Conservation (phyloP, 1,140 invertebrate genomes). For the Scaptomyza pallida region DNA sequence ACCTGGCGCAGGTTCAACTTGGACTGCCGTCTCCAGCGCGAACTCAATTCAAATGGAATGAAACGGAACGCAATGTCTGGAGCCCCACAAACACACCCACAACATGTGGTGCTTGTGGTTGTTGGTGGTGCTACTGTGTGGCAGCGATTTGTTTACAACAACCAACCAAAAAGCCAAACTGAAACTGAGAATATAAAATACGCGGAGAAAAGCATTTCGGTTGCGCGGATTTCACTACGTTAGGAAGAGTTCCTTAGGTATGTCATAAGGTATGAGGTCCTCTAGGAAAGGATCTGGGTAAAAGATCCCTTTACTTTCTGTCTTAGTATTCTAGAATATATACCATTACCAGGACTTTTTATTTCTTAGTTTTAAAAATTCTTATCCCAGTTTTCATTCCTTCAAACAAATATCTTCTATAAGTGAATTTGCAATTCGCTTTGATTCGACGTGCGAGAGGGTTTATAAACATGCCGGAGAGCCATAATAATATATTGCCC, state of each 20-base stretch:
- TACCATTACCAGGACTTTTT: too few species aligned
- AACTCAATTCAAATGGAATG: slow-evolving; percentile 18
- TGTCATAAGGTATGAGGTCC: background rate
- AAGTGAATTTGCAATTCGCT: slow-evolving; percentile 19
- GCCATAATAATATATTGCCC: slow-evolving; percentile 9
- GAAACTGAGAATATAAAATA: slow-evolving; percentile 11
- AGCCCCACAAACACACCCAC: slow-evolving; percentile 12
- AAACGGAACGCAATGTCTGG: slow-evolving; percentile 18
- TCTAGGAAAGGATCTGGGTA: too few species aligned
- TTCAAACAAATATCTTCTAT: background rate
- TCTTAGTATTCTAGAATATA: too few species aligned
- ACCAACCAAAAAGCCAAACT: slow-evolving; percentile 27
- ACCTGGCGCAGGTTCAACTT: slow-evolving; percentile 57
- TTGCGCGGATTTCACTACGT: slow-evolving; percentile 7
- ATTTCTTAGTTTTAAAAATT: background rate
- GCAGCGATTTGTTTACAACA: slow-evolving; percentile 66
- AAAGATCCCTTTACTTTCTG: too few species aligned
- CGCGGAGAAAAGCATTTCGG: background rate
- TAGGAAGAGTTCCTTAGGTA: background rate
- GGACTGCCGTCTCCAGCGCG: slow-evolving; percentile 34
- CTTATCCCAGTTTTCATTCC: background rate
- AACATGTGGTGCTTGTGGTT: background rate
- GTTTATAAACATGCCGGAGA: background rate
- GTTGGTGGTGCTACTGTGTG: background rate
- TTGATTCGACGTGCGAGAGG: background rate